These are phyloP conservation scores for Mesoclemmys tuberculata DNA, from an alignment of 2,113 vertebrate genomes.

Conservation along the genomic window DNA sequence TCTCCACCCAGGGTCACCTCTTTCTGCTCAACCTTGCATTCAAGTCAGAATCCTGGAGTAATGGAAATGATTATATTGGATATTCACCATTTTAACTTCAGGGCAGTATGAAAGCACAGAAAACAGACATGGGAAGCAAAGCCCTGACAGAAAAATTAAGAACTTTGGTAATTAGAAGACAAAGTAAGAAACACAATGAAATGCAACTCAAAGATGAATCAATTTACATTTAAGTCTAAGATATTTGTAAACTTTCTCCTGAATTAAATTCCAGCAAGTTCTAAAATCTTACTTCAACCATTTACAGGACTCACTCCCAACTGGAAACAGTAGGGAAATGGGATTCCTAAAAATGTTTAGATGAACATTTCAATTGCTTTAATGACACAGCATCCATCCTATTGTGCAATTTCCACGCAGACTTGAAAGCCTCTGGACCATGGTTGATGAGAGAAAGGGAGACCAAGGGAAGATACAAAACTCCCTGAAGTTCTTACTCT, in stretches of 20 bases:
- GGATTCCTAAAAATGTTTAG: neutral
- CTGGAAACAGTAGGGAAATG: neutral
- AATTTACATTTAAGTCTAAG: neutral
- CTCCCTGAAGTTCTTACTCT: neutral
- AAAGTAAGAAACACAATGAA: neutral
- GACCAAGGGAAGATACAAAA: neutral
- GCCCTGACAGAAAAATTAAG: neutral
- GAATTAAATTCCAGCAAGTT: neutral
- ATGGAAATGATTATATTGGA: neutral
- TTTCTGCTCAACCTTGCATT: neutral
- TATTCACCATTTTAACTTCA: neutral
- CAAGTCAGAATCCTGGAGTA: neutral
- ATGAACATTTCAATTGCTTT: neutral
- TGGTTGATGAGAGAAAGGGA: neutral
- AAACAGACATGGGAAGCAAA: neutral
- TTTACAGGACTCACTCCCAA: neutral
- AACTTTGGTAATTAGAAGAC: neutral
- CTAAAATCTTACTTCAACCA: neutral
- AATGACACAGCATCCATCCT: neutral
- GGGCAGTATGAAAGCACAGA: neutral
- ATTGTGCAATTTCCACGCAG: neutral
- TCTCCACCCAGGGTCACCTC: neutral
- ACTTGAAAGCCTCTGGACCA: neutral
- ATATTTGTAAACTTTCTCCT: neutral
- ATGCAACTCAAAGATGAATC: neutral